These are phyloP conservation scores for Rhagologus leucostigma DNA, from an alignment of 2,113 vertebrate genomes.

Conservation along the genomic window DNA sequence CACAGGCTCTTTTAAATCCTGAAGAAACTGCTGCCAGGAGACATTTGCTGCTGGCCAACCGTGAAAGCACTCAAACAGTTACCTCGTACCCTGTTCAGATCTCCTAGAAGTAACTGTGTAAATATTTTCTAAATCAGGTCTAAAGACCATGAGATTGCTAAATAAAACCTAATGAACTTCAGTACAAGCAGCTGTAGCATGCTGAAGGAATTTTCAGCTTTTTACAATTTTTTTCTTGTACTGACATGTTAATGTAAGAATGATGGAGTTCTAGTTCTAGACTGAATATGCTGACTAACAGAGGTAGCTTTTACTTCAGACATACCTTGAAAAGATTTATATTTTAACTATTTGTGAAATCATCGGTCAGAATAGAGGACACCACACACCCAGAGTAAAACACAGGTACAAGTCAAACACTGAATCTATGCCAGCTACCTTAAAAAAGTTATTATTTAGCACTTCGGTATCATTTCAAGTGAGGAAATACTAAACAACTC, in stretches of 20 bases:
- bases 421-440: not conserved
- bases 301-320: slow-evolving; percentile 38
- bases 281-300: not conserved
- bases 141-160: not conserved
- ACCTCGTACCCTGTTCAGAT: not conserved
- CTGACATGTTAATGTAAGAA: not conserved
- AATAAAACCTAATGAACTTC: not conserved
- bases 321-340: not conserved
- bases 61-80: not conserved
- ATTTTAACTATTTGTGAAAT: not conserved
- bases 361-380: not conserved
- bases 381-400: not conserved
- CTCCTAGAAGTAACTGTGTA: not conserved
- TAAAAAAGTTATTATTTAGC: not conserved
- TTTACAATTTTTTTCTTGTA: not conserved
- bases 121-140: not conserved
- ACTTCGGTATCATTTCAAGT: not conserved
- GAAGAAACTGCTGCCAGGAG: not conserved
- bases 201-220: not conserved
- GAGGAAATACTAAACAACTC: not conserved
- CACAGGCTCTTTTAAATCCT: not conserved
- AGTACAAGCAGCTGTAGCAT: not conserved
- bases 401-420: not conserved
- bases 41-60: not conserved
- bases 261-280: not conserved